Conservation (phyloP, 2,888 invertebrate genomes). For the Clitarchus hookeri region DNA sequence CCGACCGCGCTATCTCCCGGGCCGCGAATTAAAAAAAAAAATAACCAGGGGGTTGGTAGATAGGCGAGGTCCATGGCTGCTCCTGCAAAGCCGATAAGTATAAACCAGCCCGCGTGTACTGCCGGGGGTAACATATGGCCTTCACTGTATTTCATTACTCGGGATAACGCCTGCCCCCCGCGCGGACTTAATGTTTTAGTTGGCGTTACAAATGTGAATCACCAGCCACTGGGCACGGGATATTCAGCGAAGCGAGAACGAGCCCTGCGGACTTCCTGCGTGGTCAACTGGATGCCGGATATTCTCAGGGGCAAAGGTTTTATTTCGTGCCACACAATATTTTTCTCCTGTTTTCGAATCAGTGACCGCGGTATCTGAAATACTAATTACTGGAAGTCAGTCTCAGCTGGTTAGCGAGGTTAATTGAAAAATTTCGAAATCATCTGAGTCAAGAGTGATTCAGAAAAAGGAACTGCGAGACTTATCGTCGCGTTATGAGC, state of each 20-base stretch:
- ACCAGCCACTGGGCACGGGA: not conserved
- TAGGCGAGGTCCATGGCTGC: not conserved
- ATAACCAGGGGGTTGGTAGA: not conserved
- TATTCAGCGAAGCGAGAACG: not conserved
- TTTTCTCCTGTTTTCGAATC: too few species aligned
- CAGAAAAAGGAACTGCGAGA: too few species aligned
- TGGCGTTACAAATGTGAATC: not conserved
- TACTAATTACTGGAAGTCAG: too few species aligned
- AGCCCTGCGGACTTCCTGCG: not conserved
- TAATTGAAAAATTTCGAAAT: too few species aligned
- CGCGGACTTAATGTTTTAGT: not conserved
- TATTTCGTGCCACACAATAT: too few species aligned
- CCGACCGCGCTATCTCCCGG: not conserved
- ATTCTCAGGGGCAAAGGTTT: too few species aligned
- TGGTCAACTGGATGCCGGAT: too few species aligned
- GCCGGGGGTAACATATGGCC: constrained; percentile 8
- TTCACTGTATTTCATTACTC: constrained; percentile 7
- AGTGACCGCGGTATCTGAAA: too few species aligned
- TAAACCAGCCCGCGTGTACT: not conserved
- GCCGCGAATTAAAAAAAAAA: not conserved
- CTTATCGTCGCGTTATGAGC: too few species aligned
- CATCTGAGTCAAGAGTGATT: too few species aligned
- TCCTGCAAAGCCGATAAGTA: constrained; percentile 3
- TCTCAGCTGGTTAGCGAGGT: too few species aligned
- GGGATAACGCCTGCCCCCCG: not conserved